phyloP scores from a whole-genome alignment of 1,140 invertebrate species.

The Drosophila pectinifera region DNA sequence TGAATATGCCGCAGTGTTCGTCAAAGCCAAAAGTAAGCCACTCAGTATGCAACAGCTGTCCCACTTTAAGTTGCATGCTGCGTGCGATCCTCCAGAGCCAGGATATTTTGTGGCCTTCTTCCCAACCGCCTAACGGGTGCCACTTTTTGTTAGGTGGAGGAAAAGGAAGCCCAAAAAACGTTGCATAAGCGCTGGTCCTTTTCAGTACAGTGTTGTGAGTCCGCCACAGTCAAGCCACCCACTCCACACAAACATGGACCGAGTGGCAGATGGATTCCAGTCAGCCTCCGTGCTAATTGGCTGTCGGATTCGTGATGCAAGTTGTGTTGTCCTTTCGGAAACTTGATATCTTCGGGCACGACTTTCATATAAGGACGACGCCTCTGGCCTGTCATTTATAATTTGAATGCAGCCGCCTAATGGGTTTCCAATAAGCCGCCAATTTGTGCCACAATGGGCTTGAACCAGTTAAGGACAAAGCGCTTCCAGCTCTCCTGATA shows the following conservation, averaged over 20 bases:
- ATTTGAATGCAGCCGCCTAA: constrained; percentile 12
- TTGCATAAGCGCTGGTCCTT: constrained; percentile 25
- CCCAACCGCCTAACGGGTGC: constrained; percentile 9
- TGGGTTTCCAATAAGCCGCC: constrained; percentile 29
- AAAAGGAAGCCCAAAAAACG: constrained; percentile 14
- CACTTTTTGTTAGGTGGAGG: background rate
- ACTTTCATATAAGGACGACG: constrained; percentile 1
- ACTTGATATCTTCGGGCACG: constrained; percentile 15
- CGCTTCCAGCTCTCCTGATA: constrained; percentile 2
- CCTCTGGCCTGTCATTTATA: background rate
- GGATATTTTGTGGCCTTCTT: constrained; percentile 12
- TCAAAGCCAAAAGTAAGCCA: constrained; percentile 12
- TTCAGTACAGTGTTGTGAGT: constrained; percentile 5
- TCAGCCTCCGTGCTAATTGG: constrained; percentile 26
- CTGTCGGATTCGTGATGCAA: constrained; percentile 8
- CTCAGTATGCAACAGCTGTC: constrained; percentile 44
- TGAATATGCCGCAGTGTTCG: background rate
- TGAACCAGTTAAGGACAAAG: background rate
- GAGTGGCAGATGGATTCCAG: constrained; percentile 40
- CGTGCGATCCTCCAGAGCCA: constrained; percentile 1
- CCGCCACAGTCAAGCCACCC: constrained; percentile 1
- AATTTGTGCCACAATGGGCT: constrained; percentile 18
- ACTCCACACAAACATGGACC: constrained; percentile 3
- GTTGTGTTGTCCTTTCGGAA: constrained; percentile 1
- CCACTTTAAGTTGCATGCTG: constrained; percentile 32